Evolutionary conservation across 2,797 vertebrate species (phyloP).

Genomic region (Alcedo quadribrachys): DNA sequence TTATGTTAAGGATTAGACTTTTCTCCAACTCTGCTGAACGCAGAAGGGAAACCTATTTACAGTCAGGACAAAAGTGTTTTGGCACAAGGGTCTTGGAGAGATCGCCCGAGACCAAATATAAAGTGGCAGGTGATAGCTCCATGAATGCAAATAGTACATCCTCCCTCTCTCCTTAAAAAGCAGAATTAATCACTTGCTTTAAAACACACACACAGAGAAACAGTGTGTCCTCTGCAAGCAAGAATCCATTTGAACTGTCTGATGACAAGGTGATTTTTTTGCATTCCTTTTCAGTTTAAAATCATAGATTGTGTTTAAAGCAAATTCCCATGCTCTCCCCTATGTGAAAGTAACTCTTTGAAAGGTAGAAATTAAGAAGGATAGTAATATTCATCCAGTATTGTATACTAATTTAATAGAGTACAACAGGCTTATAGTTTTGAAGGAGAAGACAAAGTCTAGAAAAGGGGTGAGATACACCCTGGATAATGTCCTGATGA

Average conservation of each 20-base stretch:
- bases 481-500: neutral
- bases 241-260: neutral
- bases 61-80: neutral
- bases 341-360: neutral
- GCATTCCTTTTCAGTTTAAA: neutral
- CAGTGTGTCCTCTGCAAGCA: fast-evolving
- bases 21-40: neutral
- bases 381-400: neutral
- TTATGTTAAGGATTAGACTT: neutral
- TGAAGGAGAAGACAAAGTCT: neutral
- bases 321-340: neutral
- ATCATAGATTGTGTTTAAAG: neutral
- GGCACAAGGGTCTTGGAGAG: neutral
- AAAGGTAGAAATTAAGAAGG: neutral
- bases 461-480: neutral
- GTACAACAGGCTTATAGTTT: neutral
- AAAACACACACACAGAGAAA: neutral
- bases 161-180: neutral
- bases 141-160: neutral
- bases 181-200: slow-evolving; percentile 6
- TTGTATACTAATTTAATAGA: neutral
- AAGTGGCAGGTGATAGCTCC: neutral
- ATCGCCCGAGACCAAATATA: neutral
- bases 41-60: neutral
- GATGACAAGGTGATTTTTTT: neutral